These are phyloP conservation scores for Mobula birostris DNA, from an alignment of 2,113 vertebrate species.

Conservation along the genomic window DNA sequence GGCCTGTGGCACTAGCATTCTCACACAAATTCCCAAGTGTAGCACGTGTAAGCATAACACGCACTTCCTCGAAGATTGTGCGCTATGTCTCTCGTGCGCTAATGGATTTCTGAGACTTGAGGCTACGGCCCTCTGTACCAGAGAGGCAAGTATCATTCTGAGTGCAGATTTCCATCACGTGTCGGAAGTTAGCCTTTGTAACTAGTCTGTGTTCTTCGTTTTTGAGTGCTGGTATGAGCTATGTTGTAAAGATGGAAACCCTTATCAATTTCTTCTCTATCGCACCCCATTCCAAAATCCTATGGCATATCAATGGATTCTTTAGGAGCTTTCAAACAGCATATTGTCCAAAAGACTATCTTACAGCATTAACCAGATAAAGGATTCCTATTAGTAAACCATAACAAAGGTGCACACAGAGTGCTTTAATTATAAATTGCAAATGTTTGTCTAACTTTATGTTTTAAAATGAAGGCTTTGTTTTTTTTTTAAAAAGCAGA, in stretches of 20 bases:
- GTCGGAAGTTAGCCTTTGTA: conserved; percentile 28
- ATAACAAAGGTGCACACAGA: neutral
- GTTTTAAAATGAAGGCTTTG: neutral
- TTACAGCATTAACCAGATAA: conserved; percentile 17
- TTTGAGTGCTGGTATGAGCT: conserved; percentile 18
- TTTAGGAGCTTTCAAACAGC: neutral
- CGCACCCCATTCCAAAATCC: conserved; percentile 24
- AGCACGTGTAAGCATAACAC: neutral
- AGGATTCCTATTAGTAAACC: neutral
- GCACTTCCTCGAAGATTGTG: neutral
- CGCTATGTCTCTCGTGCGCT: neutral
- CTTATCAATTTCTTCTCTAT: conserved; percentile 27
- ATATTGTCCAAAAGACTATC: conserved; percentile 13
- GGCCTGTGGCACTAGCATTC: conserved; percentile 12
- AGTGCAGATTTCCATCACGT: conserved; percentile 18
- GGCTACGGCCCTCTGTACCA: conserved; percentile 11
- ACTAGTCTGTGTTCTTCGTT: neutral
- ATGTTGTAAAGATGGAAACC: conserved; percentile 25
- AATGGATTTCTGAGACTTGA: conserved; percentile 2
- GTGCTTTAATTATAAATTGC: neutral
- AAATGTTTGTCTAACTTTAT: neutral
- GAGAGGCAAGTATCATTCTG: neutral
- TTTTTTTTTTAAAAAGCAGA: neutral
- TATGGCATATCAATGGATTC: conserved; percentile 22
- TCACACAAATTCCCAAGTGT: neutral